These are phyloP conservation scores for Simalia tracyae DNA, from an alignment of 2,797 vertebrate species.

Conservation along the genomic window DNA sequence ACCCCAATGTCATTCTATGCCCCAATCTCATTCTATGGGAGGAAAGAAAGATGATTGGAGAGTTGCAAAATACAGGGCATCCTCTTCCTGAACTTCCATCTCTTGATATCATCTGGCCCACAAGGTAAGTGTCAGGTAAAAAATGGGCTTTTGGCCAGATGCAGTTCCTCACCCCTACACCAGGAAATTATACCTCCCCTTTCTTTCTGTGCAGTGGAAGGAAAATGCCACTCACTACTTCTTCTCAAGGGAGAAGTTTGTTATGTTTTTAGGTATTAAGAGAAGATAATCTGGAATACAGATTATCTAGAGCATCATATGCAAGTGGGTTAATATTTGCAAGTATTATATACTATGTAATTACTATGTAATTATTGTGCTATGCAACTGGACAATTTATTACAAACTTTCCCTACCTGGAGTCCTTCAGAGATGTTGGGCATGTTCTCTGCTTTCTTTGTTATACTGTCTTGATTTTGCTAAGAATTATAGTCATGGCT, in stretches of 20 bases:
- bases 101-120: too few species aligned
- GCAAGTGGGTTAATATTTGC: too few species aligned
- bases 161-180: background rate
- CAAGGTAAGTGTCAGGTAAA: background rate
- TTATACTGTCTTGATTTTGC: background rate
- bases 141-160: background rate
- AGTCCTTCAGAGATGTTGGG: background rate
- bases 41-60: background rate
- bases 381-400: background rate
- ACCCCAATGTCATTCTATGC: background rate
- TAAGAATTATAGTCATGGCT: background rate
- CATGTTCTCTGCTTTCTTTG: background rate
- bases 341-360: background rate
- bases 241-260: background rate
- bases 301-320: background rate
- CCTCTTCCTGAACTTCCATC: background rate
- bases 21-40: background rate
- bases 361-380: background rate
- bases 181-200: background rate
- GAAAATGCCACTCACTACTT: background rate
- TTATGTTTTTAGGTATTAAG: background rate
- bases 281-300: background rate
- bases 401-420: background rate
- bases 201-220: background rate
- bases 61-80: background rate